Conservation (phyloP, 2,888 invertebrate genomes). For the Drosophila testacea region DNA sequence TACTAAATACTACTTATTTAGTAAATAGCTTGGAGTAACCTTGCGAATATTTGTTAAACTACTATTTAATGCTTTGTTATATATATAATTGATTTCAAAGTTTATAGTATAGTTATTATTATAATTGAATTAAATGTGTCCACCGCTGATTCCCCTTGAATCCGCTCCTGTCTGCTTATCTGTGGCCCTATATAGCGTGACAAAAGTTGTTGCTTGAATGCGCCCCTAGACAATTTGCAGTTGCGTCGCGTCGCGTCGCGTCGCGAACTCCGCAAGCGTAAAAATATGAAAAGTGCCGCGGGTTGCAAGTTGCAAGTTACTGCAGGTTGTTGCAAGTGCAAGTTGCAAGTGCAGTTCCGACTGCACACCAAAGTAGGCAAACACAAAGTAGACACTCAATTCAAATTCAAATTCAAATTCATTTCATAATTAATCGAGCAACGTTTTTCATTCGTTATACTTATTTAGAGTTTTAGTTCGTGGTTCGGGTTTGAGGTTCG, state of each 20-base stretch:
- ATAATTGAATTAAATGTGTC: too few relatives aligned
- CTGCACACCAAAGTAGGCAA: slow-evolving; percentile 28
- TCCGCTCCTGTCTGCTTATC: slow-evolving; percentile 26
- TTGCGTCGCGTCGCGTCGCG: slow-evolving; percentile 56
- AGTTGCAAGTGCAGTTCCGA: slow-evolving; percentile 39
- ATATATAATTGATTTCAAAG: too few relatives aligned
- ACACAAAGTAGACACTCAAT: slow-evolving; percentile 43
- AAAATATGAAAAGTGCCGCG: slow-evolving; percentile 74
- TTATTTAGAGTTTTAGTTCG: neutral
- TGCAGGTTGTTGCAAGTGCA: slow-evolving; percentile 16
- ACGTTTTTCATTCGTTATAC: slow-evolving; percentile 3
- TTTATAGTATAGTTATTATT: too few relatives aligned
- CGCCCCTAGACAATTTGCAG: slow-evolving; percentile 60
- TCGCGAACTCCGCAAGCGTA: slow-evolving; percentile 70
- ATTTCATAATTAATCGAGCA: slow-evolving; percentile 74
- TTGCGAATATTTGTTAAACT: too few relatives aligned
- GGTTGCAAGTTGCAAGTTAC: slow-evolving; percentile 6
- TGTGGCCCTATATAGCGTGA: slow-evolving; percentile 65
- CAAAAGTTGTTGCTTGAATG: slow-evolving; percentile 82
- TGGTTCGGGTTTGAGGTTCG: slow-evolving; percentile 3
- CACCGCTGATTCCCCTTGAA: neutral
- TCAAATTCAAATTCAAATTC: slow-evolving; percentile 50
- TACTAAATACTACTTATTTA: too few relatives aligned
- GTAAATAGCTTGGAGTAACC: too few relatives aligned
- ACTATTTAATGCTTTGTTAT: too few relatives aligned